phyloP scores from a whole-genome alignment of 1,140 invertebrate species.

The Sycophila sp. region DNA sequence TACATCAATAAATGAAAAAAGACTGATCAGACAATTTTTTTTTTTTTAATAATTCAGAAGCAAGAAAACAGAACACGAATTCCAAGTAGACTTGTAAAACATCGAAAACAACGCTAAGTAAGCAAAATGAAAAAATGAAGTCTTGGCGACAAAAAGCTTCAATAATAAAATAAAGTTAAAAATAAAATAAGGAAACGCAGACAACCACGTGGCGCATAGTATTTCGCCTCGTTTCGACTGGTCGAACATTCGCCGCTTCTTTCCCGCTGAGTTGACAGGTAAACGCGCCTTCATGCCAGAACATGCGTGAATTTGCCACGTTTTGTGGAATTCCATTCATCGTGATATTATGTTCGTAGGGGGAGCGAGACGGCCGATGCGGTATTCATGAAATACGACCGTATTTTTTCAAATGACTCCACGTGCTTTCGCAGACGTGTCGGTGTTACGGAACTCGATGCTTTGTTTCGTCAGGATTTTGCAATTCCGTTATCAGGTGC shows the following conservation, averaged over 20 bases:
- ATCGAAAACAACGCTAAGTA: too few species aligned
- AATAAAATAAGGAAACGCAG: not conserved
- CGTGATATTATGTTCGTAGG: slow-evolving; percentile 17
- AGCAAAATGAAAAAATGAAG: not conserved
- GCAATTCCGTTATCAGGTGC: slow-evolving; percentile 1
- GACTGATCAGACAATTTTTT: too few species aligned
- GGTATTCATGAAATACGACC: slow-evolving; percentile 23
- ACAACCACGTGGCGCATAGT: not conserved
- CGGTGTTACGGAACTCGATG: slow-evolving; percentile 24
- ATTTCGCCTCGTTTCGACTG: not conserved
- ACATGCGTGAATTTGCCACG: not conserved
- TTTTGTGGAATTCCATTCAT: slow-evolving; percentile 30
- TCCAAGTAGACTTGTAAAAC: too few species aligned
- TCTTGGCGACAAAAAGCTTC: not conserved
- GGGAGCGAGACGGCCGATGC: not conserved
- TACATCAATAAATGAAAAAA: too few species aligned
- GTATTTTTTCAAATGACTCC: not conserved
- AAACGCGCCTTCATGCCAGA: not conserved
- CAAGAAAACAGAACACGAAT: too few species aligned
- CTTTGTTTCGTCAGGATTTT: slow-evolving; percentile 18
- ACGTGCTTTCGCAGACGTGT: not conserved
- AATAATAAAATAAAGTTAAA: not conserved
- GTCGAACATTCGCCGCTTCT: not conserved
- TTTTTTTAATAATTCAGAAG: too few species aligned
- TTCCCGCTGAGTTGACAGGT: not conserved